Base-by-base conservation (phyloP, 2,888 invertebrate genomes). In the Ophioninae sp. region DNA sequence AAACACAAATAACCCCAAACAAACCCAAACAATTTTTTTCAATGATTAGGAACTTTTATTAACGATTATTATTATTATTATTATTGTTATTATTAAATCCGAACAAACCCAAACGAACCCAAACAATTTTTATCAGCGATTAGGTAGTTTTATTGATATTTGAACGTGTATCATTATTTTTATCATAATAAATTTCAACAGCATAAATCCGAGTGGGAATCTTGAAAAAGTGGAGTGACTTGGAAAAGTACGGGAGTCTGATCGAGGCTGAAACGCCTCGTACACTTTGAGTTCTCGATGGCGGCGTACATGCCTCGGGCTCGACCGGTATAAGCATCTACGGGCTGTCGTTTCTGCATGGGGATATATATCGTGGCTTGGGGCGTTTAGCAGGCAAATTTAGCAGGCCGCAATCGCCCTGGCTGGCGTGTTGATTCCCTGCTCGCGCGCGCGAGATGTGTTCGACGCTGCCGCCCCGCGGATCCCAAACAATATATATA, bases 351-450 rank as follows among this genome's bases (percentile, higher is more conserved):
- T 89, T 68, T 74, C 67, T 79, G 61, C 67, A 72, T 39, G 56
- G 59, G 79, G 68, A 79, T 79, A 79, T 79, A 90, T 89, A n/a
- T n/a, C 89, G 89, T 88, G 90, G 90, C 89, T 91, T 87, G 86
- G 87, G 90, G 90, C 90, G 89, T 91, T 91, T 90, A 91, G 91
- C 44, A 44, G 44, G 44, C 44, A 44, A 44, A 44, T 44, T 44
- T 44, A 44, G 44, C 90, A 88, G 88, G 87, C 90, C 90, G 88
- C 90, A 89, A 90, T 91, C 91, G 90, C 89, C 67, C 88, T 87
- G 89, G 88, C 85, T 88, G 89, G 89, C 87, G 88, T 89, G 90
- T 89, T 88, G 91, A 90, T 89, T 90, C 88, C 84, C 86, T 79
- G 82, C 83, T 79, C 72, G 77, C 70, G 75, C 87, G 86, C 84